phyloP scores from a whole-genome alignment of 2,888 invertebrate genomes.

The Andrena marginata region DNA sequence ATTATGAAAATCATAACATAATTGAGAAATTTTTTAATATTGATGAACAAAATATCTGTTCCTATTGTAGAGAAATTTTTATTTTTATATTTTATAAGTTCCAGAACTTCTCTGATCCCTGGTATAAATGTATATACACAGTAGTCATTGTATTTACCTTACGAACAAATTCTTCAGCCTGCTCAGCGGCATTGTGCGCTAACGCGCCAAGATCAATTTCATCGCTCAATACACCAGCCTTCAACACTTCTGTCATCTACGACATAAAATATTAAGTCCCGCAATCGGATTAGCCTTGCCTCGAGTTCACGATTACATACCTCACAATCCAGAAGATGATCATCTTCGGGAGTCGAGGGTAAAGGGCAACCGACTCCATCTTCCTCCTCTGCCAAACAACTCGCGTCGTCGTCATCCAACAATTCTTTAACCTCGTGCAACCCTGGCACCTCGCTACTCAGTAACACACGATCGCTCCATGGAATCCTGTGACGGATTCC shows the following conservation, averaged over 20 bases:
- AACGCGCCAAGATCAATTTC: constrained; percentile 93
- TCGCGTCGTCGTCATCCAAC: constrained; percentile 82
- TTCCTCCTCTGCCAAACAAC: constrained; percentile 88
- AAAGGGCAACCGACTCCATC: constrained; percentile 94
- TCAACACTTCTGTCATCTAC: constrained; percentile 93
- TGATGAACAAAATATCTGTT: too few species aligned
- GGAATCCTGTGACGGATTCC: constrained; percentile 82
- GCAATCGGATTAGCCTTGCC: background rate
- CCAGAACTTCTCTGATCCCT: too few species aligned
- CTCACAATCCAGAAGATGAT: constrained; percentile 93
- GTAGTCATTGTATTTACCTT: constrained; percentile 86
- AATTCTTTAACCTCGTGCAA: constrained; percentile 83
- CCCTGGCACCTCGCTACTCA: constrained; percentile 82
- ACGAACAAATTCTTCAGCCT: constrained; percentile 97
- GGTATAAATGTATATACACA: background rate
- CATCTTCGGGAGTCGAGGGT: constrained; percentile 95
- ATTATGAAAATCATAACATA: too few species aligned
- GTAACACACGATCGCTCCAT: constrained; percentile 81
- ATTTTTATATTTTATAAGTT: too few species aligned
- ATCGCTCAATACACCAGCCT: constrained; percentile 93
- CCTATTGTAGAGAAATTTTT: too few species aligned
- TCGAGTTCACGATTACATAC: constrained; percentile 77
- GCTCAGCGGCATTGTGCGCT: constrained; percentile 95
- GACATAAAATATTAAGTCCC: constrained; percentile 20
- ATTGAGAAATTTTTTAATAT: too few species aligned